A percentile compares a stretch with the other conserved stretches of the same genome.
phyloP scores from a whole-genome alignment of 2,113 vertebrate species.

The Labrus mixtus region DNA sequence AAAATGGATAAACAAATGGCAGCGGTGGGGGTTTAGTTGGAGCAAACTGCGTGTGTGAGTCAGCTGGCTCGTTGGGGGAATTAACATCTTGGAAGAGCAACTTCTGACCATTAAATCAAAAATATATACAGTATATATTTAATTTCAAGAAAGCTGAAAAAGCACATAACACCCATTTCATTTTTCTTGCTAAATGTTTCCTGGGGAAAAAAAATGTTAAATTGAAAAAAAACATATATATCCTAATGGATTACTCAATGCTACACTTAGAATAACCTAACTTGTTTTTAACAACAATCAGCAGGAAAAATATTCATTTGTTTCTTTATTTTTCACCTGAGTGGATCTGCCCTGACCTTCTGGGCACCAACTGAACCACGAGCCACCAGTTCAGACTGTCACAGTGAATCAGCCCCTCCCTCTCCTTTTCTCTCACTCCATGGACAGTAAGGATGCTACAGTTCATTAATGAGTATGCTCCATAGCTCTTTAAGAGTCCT shows the following conservation, averaged over 20 bases:
- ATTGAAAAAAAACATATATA: not conserved
- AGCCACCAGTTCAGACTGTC: slow-evolving; percentile 31
- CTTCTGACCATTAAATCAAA: not conserved
- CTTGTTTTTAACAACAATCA: not conserved
- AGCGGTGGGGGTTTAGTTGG: slow-evolving; percentile 43
- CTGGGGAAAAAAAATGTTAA: not conserved
- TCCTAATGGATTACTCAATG: not conserved
- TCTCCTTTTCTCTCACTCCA: slow-evolving; percentile 29
- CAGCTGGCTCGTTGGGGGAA: not conserved
- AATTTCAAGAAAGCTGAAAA: not conserved
- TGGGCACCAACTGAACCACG: slow-evolving; percentile 59
- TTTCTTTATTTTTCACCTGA: not conserved
- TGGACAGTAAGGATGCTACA: slow-evolving; percentile 77
- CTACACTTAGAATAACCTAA: not conserved
- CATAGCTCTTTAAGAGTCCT: slow-evolving; percentile 74
- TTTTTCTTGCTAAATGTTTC: not conserved
- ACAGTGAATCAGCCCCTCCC: slow-evolving; percentile 50
- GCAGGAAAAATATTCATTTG: not conserved
- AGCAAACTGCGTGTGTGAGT: not conserved
- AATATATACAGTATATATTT: slow-evolving; percentile 1
- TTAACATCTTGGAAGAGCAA: slow-evolving; percentile 5
- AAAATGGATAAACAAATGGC: slow-evolving; percentile 78
- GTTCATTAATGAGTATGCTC: slow-evolving; percentile 80
- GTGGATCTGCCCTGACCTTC: slow-evolving; percentile 47
- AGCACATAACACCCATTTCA: no score